Base-by-base conservation (phyloP, 2,888 invertebrate species). In the Dolomedes plantarius region DNA sequence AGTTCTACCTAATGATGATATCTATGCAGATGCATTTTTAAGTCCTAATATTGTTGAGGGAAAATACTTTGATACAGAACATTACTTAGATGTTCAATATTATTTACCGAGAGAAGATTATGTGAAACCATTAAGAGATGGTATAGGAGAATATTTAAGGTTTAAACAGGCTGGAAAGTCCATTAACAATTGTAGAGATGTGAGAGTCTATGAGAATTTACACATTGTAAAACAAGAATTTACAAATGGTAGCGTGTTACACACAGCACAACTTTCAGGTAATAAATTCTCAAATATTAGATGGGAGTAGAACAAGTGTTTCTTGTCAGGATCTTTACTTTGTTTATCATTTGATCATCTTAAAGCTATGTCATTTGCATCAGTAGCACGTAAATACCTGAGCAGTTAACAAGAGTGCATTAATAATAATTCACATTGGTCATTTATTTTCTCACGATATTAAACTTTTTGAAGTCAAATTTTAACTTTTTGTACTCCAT, bases 81-180 rank as follows among this genome's bases (percentile, higher is more conserved):
- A 96, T 89, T 97, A 97, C 90, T 92, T 97, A 28, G 95, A 95
- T 89, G 92, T 94, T 19, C 96, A 96, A 89, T 96, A 95, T 90
- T 93, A 95, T 46, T 92, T 96, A 46, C 90, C 97, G 71, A 92
- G 95, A 39, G 96, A 97, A 92, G 97, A 97, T 91, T 96, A 95
- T 90, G 93, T 95, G 41, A 92, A 93, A 23, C 95, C 96, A 0
- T 90, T 97, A 29, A 92, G 95, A 36, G 93, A 94, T 89, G 95
- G 95, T 86, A 93, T 95, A 90, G 90, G 90, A 88, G 92, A 93
- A 90, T 94, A 93, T 89, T 90, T 92, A 88, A 28, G 36, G 7
- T 41, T 82, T 11, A 64, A 75, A 68, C 27, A 31, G 9, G 89
- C 89, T 36, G 23, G n/a, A 11, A 62, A 56, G 2, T n/a, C 31